Evolutionary conservation across 2,888 invertebrate species (phyloP).

Genomic region (Herminia tarsipennalis): DNA sequence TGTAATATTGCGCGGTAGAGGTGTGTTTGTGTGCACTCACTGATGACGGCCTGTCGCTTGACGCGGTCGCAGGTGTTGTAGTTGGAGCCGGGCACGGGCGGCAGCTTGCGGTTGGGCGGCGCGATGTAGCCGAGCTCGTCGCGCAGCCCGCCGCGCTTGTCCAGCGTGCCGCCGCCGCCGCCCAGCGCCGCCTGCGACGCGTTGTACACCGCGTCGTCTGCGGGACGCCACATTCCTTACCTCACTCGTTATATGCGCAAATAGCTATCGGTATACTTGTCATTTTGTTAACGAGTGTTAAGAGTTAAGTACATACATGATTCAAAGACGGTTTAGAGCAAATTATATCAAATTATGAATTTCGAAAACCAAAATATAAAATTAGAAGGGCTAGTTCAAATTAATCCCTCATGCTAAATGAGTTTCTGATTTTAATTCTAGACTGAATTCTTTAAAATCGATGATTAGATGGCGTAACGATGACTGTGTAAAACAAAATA

Average conservation of each 20-base stretch:
- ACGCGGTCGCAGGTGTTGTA: slow-evolving; percentile 97
- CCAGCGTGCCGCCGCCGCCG: slow-evolving; percentile 89
- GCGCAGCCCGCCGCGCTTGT: slow-evolving; percentile 92
- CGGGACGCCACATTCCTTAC: not conserved
- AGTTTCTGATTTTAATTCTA: no score
- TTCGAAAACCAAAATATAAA: slow-evolving; percentile 41
- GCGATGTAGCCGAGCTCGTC: slow-evolving; percentile 97
- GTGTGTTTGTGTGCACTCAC: slow-evolving; percentile 86
- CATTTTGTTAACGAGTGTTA: no score
- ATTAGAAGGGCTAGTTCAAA: slow-evolving; percentile 12
- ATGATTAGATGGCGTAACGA: slow-evolving; percentile 7
- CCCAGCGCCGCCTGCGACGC: slow-evolving; percentile 89
- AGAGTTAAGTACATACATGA: not conserved
- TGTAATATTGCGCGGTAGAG: not conserved
- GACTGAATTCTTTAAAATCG: slow-evolving; percentile 12
- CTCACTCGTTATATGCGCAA: not conserved
- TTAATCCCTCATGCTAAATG: slow-evolving; percentile 26
- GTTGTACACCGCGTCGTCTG: slow-evolving; percentile 96
- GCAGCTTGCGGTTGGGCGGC: slow-evolving; percentile 95
- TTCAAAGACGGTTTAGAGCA: slow-evolving; percentile 36
- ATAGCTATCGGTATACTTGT: no score
- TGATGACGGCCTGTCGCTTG: slow-evolving; percentile 96
- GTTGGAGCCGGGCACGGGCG: slow-evolving; percentile 96
- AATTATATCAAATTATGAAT: slow-evolving; percentile 57
- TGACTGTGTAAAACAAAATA: slow-evolving; percentile 38